phyloP scores from a whole-genome alignment of 2,113 vertebrate genomes.

The Oostethus manadensis region DNA sequence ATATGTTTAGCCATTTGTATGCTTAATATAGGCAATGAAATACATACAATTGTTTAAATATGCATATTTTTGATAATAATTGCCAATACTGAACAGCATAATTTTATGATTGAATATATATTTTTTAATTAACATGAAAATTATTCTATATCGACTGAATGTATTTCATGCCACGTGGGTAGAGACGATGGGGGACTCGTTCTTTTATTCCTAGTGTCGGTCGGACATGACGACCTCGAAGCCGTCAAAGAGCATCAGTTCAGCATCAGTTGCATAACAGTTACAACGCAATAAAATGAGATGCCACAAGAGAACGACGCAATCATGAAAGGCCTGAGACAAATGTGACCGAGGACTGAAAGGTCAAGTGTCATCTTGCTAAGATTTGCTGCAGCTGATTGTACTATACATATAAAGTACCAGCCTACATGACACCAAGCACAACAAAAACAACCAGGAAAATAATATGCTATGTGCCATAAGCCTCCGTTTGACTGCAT shows the following conservation, averaged over 20 bases:
- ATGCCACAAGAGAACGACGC: conserved; percentile 12
- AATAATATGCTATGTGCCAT: neutral
- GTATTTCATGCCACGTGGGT: conserved; percentile 9
- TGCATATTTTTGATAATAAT: too few species aligned
- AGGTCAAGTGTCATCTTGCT: conserved; percentile 20
- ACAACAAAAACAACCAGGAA: neutral
- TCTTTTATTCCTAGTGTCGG: conserved; percentile 1
- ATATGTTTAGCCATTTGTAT: too few species aligned
- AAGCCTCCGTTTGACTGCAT: neutral
- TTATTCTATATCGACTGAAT: neutral
- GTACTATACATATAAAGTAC: neutral
- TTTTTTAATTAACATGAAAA: too few species aligned
- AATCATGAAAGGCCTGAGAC: neutral
- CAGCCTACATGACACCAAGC: neutral
- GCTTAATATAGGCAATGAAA: too few species aligned
- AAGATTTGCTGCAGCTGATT: neutral
- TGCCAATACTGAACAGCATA: too few species aligned
- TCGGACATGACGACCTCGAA: conserved; percentile 3
- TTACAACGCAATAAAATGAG: neutral
- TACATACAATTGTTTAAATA: too few species aligned
- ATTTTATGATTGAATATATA: too few species aligned
- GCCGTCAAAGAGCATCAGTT: conserved; percentile 25
- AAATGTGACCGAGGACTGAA: neutral
- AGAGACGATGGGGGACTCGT: neutral
- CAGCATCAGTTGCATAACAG: conserved; percentile 12